Percentiles rank a stretch among this genome's conserved stretches.
Conservation (phyloP, 2,888 invertebrate species). For the Hylaea fasciaria region DNA sequence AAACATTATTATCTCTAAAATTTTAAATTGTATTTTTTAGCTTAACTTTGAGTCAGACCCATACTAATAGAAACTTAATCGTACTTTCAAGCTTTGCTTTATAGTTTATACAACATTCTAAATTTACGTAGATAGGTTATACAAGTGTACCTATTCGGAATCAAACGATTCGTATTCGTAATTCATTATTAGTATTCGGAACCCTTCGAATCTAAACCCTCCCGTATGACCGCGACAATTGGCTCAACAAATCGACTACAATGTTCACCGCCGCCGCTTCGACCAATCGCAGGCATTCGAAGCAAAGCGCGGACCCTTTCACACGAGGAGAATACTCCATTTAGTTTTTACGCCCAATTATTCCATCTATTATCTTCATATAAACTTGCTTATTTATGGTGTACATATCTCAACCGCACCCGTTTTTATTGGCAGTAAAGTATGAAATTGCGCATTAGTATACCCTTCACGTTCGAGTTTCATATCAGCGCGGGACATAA, state of each 20-base stretch:
- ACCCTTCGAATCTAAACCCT: constrained; percentile 4
- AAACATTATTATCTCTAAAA: background rate
- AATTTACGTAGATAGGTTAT: no score
- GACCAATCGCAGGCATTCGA: constrained; percentile 59
- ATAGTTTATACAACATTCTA: no score
- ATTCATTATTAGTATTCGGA: no score
- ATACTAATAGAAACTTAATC: no score
- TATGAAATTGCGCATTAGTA: constrained; percentile 79
- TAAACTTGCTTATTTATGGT: constrained; percentile 75
- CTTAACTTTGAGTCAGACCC: no score
- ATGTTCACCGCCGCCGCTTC: constrained; percentile 49
- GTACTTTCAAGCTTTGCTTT: no score
- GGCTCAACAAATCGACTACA: constrained; percentile 49
- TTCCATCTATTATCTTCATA: constrained; percentile 74
- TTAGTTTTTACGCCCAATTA: constrained; percentile 75
- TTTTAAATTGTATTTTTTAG: no score
- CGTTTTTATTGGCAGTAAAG: constrained; percentile 80
- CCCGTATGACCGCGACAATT: constrained; percentile 17
- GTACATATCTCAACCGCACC: constrained; percentile 51
- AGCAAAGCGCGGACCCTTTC: constrained; percentile 47
- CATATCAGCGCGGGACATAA: constrained; percentile 71
- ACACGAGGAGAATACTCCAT: constrained; percentile 59
- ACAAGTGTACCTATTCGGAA: no score
- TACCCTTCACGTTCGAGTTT: constrained; percentile 73
- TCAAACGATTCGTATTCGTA: no score